Base-by-base conservation (phyloP, 2,888 invertebrate genomes). In the Eupeodes luniger region DNA sequence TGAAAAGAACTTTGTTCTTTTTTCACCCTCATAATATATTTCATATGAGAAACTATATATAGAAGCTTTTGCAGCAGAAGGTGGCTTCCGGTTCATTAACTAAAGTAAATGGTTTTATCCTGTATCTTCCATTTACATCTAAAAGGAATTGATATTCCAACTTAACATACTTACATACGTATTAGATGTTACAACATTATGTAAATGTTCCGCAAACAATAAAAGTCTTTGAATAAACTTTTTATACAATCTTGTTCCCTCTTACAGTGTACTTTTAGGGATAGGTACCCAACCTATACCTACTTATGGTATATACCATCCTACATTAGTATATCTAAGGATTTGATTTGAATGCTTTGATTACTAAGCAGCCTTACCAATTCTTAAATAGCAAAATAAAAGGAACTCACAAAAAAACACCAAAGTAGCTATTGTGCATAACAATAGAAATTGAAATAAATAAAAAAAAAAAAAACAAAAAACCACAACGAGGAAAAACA, bases 351-450 rank as follows among this genome's bases (percentile, higher is more conserved):
- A 66, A 49, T 47, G 66, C 47, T 47, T 27, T 66, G 66, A 66
- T 66, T 66, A 49, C 66, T 66, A 49, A 49, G 47, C 47, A 66
- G 47, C 27, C 47, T 47, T 9, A 47, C 19, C 66, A 66, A 47
- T 27, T 66, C 19, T 66, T 14, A 12, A 12, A 66, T 14, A 64
- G 12, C 10, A 44, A 44, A 12, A 16, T 10, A 19, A n/a, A 10
- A 40, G 3, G 1, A 40, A 44, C 5, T 19, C 44, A 19, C 19
- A 64, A 64, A 64, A 19, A 47, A 47, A 40, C 7, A 27, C 27
- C 1, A 27, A 49, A 66, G 27, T 49, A 66, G 66, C 66, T 66
- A 66, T 66, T 66, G 66, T 19, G 66, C 44, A 66, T 66, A 64
- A 66, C 47, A 66, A 66, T 66, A 27, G 66, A 27, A 66, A 66